A percentile compares a stretch with the other conserved stretches of the same genome.
Conservation (phyloP, 2,888 invertebrate species). For the Tanypteryx hageni region DNA sequence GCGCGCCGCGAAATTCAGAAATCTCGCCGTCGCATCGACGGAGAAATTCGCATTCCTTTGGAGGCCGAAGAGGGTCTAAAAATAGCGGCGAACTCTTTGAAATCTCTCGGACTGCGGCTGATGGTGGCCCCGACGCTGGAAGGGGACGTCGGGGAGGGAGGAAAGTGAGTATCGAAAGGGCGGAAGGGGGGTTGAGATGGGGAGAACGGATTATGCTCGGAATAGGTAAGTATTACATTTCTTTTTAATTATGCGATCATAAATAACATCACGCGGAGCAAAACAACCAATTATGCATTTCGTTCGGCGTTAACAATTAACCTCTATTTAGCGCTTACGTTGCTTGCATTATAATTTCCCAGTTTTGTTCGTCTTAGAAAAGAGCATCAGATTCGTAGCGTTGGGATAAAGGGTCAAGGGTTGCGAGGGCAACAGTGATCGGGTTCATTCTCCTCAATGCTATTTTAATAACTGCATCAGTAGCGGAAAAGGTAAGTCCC, state of each 20-base stretch:
- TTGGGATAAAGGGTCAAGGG: too few species aligned
- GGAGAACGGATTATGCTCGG: neutral
- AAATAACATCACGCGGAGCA: neutral
- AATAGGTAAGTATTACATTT: neutral
- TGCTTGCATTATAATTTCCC: too few species aligned
- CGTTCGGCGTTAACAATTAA: too few species aligned
- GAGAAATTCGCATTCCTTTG: slow-evolving; percentile 67
- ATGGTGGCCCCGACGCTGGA: slow-evolving; percentile 74
- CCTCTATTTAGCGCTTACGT: too few species aligned
- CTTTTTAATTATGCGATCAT: neutral
- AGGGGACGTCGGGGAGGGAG: slow-evolving; percentile 72
- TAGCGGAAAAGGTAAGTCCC: too few species aligned
- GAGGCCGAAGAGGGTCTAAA: slow-evolving; percentile 71
- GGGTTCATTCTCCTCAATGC: too few species aligned
- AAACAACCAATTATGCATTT: neutral
- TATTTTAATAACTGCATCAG: too few species aligned
- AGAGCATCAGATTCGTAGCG: too few species aligned
- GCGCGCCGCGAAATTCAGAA: too few species aligned
- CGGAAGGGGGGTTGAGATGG: neutral
- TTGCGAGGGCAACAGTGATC: too few species aligned
- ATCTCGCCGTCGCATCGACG: too few species aligned
- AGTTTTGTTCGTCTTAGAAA: too few species aligned
- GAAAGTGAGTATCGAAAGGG: slow-evolving; percentile 64
- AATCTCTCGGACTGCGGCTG: slow-evolving; percentile 71
- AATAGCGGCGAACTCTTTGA: slow-evolving; percentile 70